Percentiles rank a stretch among this genome's conserved stretches.
Conservation (phyloP, 2,888 invertebrate genomes). For the Pelosia muscerda region DNA sequence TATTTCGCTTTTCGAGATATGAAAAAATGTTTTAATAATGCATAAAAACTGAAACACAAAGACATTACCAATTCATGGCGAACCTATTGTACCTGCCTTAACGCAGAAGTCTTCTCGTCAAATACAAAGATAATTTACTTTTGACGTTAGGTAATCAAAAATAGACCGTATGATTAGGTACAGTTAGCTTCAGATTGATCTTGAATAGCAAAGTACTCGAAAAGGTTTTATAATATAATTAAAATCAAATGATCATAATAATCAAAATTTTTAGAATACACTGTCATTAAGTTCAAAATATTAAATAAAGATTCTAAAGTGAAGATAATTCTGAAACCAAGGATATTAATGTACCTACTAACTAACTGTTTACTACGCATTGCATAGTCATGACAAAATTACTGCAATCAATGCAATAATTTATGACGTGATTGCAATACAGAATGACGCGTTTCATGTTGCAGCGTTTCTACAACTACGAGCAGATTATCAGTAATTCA, state of each 20-base stretch:
- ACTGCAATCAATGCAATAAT: constrained; percentile 17
- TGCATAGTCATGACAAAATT: constrained; percentile 6
- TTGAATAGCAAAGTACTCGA: too few species aligned
- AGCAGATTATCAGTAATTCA: constrained; percentile 18
- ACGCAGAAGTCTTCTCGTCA: too few species aligned
- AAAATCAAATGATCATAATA: too few species aligned
- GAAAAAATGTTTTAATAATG: too few species aligned
- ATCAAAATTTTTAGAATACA: too few species aligned
- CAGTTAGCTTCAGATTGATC: too few species aligned
- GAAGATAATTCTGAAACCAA: neutral
- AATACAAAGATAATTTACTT: neutral
- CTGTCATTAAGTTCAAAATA: too few species aligned
- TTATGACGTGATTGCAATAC: constrained; percentile 12
- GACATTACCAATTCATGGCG: too few species aligned
- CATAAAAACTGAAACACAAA: too few species aligned
- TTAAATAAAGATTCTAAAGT: neutral
- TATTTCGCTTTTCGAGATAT: too few species aligned
- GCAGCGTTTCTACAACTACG: constrained; percentile 21
- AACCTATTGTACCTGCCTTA: too few species aligned
- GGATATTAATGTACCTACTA: neutral
- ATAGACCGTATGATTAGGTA: neutral
- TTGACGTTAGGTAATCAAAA: neutral
- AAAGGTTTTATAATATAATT: too few species aligned
- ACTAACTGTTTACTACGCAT: neutral
- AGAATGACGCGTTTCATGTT: constrained; percentile 6